These are phyloP conservation scores for Galleria mellonella DNA, from an alignment of 1,140 invertebrate genomes.

Conservation along the genomic window DNA sequence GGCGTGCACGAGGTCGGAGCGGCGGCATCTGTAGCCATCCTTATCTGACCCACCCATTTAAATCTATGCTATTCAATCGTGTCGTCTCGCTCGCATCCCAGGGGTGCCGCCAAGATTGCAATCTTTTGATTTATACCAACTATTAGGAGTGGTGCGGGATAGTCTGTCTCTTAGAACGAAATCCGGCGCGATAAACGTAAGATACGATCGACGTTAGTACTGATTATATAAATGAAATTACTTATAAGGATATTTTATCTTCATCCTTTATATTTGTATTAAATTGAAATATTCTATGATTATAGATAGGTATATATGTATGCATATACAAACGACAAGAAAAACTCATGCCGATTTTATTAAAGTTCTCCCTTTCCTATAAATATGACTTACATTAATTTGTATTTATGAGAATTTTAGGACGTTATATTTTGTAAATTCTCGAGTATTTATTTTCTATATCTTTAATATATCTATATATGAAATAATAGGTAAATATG, in stretches of 20 bases:
- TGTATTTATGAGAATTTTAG: too few relatives aligned
- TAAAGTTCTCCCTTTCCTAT: too few relatives aligned
- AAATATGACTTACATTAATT: too few relatives aligned
- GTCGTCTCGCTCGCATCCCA: slow-evolving; percentile 68
- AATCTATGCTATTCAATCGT: slow-evolving; percentile 74
- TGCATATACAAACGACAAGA: too few relatives aligned
- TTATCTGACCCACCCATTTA: slow-evolving; percentile 70
- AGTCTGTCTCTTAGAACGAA: slow-evolving; percentile 58
- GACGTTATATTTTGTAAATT: too few relatives aligned
- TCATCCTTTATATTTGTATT: neutral
- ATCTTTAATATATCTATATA: too few relatives aligned
- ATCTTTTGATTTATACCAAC: slow-evolving; percentile 75
- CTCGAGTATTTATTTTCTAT: too few relatives aligned
- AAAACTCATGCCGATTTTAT: too few relatives aligned
- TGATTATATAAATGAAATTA: slow-evolving; percentile 59
- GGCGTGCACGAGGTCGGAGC: slow-evolving; percentile 37
- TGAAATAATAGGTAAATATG: too few relatives aligned
- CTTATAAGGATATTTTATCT: slow-evolving; percentile 17
- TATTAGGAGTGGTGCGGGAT: slow-evolving; percentile 67
- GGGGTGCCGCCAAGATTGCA: slow-evolving; percentile 69
- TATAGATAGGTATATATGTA: too few relatives aligned
- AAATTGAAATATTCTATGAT: neutral
- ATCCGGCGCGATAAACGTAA: slow-evolving; percentile 50
- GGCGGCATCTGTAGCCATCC: slow-evolving; percentile 58
- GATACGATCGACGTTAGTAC: slow-evolving; percentile 58